phyloP scores from a whole-genome alignment of 1,140 invertebrate genomes.

The Nephila pilipes region DNA sequence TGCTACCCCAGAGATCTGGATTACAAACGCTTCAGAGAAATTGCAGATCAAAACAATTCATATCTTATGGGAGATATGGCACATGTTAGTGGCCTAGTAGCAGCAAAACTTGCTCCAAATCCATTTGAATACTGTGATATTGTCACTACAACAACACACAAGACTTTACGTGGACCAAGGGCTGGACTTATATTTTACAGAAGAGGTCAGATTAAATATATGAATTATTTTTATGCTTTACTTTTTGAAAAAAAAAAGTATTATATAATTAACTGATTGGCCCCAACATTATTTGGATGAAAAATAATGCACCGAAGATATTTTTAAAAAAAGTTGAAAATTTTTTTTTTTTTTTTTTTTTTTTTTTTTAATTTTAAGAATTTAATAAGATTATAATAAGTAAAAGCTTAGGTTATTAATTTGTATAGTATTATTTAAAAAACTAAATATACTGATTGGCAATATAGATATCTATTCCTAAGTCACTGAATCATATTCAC shows the following conservation, averaged over 20 bases:
- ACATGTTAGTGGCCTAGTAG: constrained; percentile 86
- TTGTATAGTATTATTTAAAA: too few species aligned
- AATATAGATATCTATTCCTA: too few species aligned
- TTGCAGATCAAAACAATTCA: constrained; percentile 85
- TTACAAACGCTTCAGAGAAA: constrained; percentile 86
- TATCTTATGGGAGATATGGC: constrained; percentile 87
- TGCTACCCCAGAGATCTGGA: constrained; percentile 87
- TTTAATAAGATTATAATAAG: too few species aligned
- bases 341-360: too few species aligned
- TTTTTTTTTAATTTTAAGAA: too few species aligned
- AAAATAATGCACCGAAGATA: too few species aligned
- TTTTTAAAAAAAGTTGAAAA: too few species aligned
- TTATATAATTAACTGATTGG: too few species aligned
- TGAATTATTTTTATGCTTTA: background rate
- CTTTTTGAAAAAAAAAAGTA: background rate
- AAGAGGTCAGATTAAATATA: constrained; percentile 81
- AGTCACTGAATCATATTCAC: too few species aligned
- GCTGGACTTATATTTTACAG: constrained; percentile 85
- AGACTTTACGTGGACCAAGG: constrained; percentile 85
- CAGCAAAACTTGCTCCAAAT: constrained; percentile 84
- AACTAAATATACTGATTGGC: too few species aligned
- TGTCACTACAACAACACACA: constrained; percentile 86
- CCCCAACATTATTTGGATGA: too few species aligned
- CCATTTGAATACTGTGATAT: constrained; percentile 86
- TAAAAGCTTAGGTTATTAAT: too few species aligned